Evolutionary conservation across 1,140 invertebrate genomes (phyloP).

Genomic region (Calliphora vicina): DNA sequence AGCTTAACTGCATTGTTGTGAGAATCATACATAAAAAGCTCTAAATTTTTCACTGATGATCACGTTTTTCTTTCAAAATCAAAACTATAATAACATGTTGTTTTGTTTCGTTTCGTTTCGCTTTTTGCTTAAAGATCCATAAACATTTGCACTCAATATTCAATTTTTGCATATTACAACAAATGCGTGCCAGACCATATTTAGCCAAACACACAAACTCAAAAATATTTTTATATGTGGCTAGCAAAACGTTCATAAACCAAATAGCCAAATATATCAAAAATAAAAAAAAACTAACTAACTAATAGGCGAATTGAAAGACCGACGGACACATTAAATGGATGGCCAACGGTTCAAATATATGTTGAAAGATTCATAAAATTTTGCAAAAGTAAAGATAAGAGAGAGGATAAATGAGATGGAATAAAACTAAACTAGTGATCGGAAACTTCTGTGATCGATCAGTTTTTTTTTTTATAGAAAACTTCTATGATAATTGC

Average conservation of each 20-base stretch:
- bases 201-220: constrained; percentile 42
- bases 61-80: constrained; percentile 21
- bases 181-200: constrained; percentile 63
- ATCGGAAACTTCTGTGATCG: too few species aligned
- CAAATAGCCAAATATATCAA: neutral
- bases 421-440: too few species aligned
- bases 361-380: neutral
- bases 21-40: neutral
- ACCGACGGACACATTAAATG: neutral
- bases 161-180: constrained; percentile 63
- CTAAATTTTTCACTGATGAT: constrained; percentile 25
- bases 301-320: neutral
- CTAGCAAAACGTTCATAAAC: neutral
- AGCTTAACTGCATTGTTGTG: too few species aligned
- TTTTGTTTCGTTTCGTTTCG: neutral
- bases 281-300: neutral
- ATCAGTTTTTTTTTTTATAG: too few species aligned
- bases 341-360: neutral
- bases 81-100: constrained; percentile 28
- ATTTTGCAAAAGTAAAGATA: too few species aligned
- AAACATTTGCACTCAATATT: constrained; percentile 57
- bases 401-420: too few species aligned
- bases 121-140: constrained; percentile 13
- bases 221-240: too few species aligned
- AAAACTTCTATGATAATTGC: too few species aligned